Percentiles rank a stretch among this genome's conserved stretches.
Evolutionary conservation across 2,113 vertebrate species (phyloP).

Genomic region (Spea bombifrons): DNA sequence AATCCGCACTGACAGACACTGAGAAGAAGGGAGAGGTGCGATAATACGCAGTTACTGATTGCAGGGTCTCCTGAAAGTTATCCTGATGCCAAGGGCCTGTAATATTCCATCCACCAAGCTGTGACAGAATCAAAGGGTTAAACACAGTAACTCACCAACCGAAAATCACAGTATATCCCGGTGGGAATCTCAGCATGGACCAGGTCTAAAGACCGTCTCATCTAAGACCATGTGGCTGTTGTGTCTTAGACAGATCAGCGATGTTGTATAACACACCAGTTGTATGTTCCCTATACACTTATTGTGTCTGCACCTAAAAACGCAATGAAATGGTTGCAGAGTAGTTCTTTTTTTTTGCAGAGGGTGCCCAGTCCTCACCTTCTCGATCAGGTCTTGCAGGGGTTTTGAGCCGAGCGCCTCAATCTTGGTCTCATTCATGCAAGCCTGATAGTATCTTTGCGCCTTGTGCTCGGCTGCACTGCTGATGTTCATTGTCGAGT

Average conservation of each 20-base stretch:
- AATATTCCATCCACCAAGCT: conserved; percentile 94
- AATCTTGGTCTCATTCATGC: conserved; percentile 91
- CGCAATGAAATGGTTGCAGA: too few species aligned
- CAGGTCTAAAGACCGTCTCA: too few species aligned
- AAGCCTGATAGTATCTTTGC: conserved; percentile 87
- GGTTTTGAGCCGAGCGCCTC: conserved; percentile 82
- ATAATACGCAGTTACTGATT: conserved; percentile 76
- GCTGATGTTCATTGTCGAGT: conserved; percentile 71
- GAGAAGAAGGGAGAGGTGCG: conserved; percentile 89
- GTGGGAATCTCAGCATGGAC: too few species aligned
- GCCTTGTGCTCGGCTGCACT: conserved; percentile 86
- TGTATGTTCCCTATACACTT: too few species aligned
- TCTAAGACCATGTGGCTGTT: too few species aligned
- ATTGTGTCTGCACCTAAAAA: too few species aligned
- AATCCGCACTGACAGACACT: conserved; percentile 86
- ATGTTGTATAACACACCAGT: too few species aligned
- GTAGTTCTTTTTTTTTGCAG: too few species aligned
- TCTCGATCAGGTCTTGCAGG: conserved; percentile 79
- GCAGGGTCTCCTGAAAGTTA: conserved; percentile 85
- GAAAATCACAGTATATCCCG: too few species aligned
- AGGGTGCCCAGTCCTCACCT: conserved; percentile 61
- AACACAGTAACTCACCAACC: background rate
- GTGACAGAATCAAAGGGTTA: conserved; percentile 12
- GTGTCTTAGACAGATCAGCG: too few species aligned
- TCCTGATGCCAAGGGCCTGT: conserved; percentile 72